Evolutionary conservation across 37 sponge, comb jelly and placozoan genomes (phyloP), one percentile per base, ranked within the genome.

Genomic region (Corticium candelabrum): DNA sequence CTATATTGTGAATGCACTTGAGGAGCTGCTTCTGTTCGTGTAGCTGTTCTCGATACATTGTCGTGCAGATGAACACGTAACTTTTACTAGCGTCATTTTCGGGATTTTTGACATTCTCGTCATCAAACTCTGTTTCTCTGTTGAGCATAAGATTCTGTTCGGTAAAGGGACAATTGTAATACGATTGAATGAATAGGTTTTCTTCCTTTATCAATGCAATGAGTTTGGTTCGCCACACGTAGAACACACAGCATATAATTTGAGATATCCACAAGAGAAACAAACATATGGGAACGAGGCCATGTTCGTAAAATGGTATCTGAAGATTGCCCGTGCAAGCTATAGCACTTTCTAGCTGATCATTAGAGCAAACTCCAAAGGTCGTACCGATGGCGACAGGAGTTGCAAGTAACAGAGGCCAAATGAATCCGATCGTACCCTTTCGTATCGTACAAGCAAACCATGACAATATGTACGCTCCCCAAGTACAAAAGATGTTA

Each of bases 61-160:
- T 89, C 30, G 94, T 87, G 41, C 94, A 93, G 29, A 93, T 85
- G 72, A 89, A 93, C 3, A 93, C 84, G 4, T 62, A 68, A 68
- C 0, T 84, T 31, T 38, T 80, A 74, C 38, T 11, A 11, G 62
- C 62, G 11, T 50, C 21, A 11, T 27, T 27, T 11, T 21, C 11
- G 15, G 62, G 62, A 50, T 50, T 21, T 11, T 21, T 50, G 21
- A 21, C 62, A 11, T 50, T 50, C 62, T 50, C 62, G 62, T 50
- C 62, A 21, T 50, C 62, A 21, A 50, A 11, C 11, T 27, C 62
- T 27, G 62, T 50, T 27, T 21, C 15, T 34, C 88, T 74, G 74
- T 93, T 93, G 32, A 93, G 78, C 3, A 86, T 74, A 7, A 87
- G 33, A 39, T 87, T 79, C 77, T 90, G 85, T 43, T 89, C 90